Percentiles rank a stretch among this genome's conserved stretches.
phyloP scores from a whole-genome alignment of 2,888 invertebrate genomes.

The Matsumyia berberina region DNA sequence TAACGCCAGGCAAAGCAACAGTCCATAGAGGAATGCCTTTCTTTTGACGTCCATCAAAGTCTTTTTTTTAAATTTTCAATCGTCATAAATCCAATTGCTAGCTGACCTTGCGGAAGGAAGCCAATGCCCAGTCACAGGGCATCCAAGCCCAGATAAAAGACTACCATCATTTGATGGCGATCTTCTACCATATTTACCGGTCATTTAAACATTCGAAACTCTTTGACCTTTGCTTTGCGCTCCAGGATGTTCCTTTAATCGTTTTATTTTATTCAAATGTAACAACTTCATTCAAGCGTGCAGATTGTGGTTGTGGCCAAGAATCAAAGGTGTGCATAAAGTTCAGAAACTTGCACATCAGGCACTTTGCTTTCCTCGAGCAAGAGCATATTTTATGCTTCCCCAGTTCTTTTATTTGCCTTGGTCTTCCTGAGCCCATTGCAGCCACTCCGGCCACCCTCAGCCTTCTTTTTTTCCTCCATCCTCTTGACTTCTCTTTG shows the following conservation, averaged over 20 bases:
- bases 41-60: no score
- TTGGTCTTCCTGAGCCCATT: slow-evolving; percentile 19
- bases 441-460: not conserved
- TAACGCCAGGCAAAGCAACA: no score
- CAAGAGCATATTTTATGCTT: slow-evolving; percentile 32
- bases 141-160: no score
- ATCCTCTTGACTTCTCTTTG: slow-evolving; percentile 24
- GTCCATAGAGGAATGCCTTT: no score
- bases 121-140: no score
- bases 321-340: slow-evolving; percentile 49
- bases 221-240: not conserved
- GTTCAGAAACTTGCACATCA: slow-evolving; percentile 36
- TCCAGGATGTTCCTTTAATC: not conserved
- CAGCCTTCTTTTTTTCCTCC: slow-evolving; percentile 8
- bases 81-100: no score
- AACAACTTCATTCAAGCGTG: slow-evolving; percentile 29
- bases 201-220: not conserved
- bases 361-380: slow-evolving; percentile 6
- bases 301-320: slow-evolving; percentile 35
- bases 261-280: slow-evolving; percentile 19
- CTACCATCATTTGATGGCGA: no score
- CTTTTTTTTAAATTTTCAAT: no score
- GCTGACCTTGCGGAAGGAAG: no score
- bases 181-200: no score
- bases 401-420: slow-evolving; percentile 12